These are phyloP conservation scores for Oceanites oceanicus DNA, from an alignment of 2,113 vertebrate genomes.

Conservation along the genomic window DNA sequence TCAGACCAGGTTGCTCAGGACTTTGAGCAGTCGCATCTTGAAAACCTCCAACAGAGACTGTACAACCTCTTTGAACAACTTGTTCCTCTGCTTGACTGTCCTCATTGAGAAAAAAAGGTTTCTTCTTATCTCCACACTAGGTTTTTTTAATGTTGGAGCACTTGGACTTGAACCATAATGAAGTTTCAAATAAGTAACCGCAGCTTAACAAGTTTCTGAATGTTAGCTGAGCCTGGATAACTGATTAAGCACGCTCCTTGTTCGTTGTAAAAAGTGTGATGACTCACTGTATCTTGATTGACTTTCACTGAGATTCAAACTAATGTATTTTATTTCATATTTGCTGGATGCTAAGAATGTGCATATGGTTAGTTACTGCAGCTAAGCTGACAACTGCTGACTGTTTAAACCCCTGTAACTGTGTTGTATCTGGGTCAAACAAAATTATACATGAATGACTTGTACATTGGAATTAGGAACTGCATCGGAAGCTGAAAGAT, in stretches of 20 bases:
- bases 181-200: neutral
- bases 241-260: neutral
- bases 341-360: neutral
- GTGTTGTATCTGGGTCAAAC: neutral
- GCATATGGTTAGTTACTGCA: neutral
- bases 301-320: neutral
- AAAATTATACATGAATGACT: neutral
- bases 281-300: neutral
- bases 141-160: neutral
- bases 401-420: neutral
- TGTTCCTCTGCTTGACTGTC: neutral
- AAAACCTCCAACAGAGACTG: neutral
- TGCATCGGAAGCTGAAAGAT: fast-evolving
- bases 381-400: neutral
- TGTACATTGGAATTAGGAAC: neutral
- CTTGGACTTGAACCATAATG: neutral
- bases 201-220: neutral
- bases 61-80: neutral
- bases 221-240: neutral
- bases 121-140: neutral
- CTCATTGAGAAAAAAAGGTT: fast-evolving
- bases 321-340: neutral
- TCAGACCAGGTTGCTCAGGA: neutral
- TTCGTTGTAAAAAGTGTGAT: neutral
- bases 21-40: neutral